Percentiles rank a stretch among this genome's conserved stretches.
Conservation (phyloP, 2,888 invertebrate genomes). For the Steinernema hermaphroditum region DNA sequence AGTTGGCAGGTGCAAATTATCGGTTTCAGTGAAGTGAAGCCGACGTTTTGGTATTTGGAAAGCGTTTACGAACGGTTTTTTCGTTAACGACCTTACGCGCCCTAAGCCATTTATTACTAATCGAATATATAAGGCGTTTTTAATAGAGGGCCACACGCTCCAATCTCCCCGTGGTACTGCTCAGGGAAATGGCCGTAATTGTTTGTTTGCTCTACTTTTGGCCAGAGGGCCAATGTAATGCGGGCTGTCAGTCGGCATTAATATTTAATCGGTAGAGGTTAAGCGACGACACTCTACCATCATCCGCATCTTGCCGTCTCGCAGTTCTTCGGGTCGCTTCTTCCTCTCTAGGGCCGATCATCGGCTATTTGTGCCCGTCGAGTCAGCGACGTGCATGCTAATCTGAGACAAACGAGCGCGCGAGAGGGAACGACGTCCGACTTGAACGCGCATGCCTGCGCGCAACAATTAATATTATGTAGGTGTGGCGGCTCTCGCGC, state of each 20-base stretch:
- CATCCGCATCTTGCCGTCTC: not conserved
- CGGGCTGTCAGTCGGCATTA: slow-evolving; percentile 24
- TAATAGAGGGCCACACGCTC: slow-evolving; percentile 25
- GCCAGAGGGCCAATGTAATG: not conserved
- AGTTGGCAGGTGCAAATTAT: slow-evolving; percentile 18
- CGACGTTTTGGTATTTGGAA: not conserved
- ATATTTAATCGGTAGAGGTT: slow-evolving; percentile 20
- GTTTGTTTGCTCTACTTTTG: slow-evolving; percentile 21
- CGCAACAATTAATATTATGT: slow-evolving; percentile 30
- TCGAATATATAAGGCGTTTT: slow-evolving; percentile 20
- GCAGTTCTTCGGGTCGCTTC: not conserved
- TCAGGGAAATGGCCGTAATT: slow-evolving; percentile 22
- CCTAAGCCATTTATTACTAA: slow-evolving; percentile 26
- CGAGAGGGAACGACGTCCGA: slow-evolving; percentile 19
- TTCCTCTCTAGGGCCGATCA: not conserved
- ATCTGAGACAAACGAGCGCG: slow-evolving; percentile 30
- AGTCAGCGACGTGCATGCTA: slow-evolving; percentile 14
- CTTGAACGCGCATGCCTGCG: slow-evolving; percentile 26
- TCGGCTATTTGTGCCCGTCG: slow-evolving; percentile 2
- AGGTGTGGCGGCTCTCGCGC: slow-evolving; percentile 31
- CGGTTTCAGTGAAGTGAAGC: not conserved
- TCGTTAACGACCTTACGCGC: slow-evolving; percentile 22
- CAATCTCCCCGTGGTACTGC: not conserved
- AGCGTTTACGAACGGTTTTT: not conserved
- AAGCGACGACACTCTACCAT: slow-evolving; percentile 9